Evolutionary conservation across 2,888 invertebrate genomes (phyloP), one percentile per base, ranked within the genome.

Genomic region (Sminthurinus aureus): DNA sequence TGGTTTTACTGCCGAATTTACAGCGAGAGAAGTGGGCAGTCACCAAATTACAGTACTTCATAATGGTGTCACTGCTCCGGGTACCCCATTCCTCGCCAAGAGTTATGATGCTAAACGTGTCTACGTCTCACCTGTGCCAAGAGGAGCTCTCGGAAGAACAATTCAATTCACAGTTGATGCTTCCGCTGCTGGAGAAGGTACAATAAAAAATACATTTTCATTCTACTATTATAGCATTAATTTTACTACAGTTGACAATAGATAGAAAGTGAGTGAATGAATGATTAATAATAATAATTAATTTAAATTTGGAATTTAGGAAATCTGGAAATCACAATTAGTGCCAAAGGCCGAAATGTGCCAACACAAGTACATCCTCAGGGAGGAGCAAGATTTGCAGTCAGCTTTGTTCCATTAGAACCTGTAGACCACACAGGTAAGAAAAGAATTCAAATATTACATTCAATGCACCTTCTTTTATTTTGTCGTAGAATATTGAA

Each of bases 351-450:
- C 81, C 93, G 96, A 86, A 96, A 98, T 90, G 97, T 98, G 89
- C 97, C 98, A 78, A 98, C 97, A 81, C 97, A 98, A 93, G 97
- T 98, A 75, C 96, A 96, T 90, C 96, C 97, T 12, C 95, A 97
- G 91, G 97, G 88, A 6, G 88, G 94, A 90, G 95, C 94, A 74
- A 93, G 96, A 90, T 99, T 99, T 91, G 95, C 97, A 86, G 99
- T 99, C 84, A 97, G 98, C 89, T 99, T 99, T 91, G 95, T 97
- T 86, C 98, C 99, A 80, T 95, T 96, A 52, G 96, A 97, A 90
- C 94, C 96, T 64, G 96, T 96, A 90, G 96, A 97, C 90, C 98
- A 99, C 91, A 94, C 96, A 85, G 96, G 38, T 38, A 38, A 38
- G 38, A 38, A 38, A 38, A n/a, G n/a, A n/a, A n/a, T n/a, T n/a